Evolutionary conservation across 2,888 invertebrate genomes (phyloP), one percentile per base, ranked within the genome.

Genomic region (Scaptodrosophila latifasciaeformis): DNA sequence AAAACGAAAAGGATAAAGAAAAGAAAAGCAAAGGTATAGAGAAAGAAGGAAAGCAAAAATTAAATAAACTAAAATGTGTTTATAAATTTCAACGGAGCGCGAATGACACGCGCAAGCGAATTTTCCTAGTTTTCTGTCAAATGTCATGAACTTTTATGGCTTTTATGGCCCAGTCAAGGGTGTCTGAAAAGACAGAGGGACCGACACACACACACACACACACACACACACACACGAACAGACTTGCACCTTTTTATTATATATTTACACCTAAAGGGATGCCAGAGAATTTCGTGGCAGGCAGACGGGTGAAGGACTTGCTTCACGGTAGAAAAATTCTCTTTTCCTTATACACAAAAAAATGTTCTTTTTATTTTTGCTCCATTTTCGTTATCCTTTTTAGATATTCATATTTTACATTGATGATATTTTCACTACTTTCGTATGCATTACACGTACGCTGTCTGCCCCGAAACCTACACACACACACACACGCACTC

Each of bases 391-490:
- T 75, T 74, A 77, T 76, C 72, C 77, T 75, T 75, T 72, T 76
- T 76, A 76, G 77, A 75, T 76, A 76, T 76, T 76, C 75, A 76
- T 76, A 76, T 76, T 76, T 70, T 64, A 70, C 77, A 76, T 77
- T 76, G 75, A 76, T 76, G 75, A 76, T 76, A 76, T 76, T 76
- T 76, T 76, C 66, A 76, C 75, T 76, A 75, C 75, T 77, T 77
- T 70, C 64, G 77, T 77, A 76, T 76, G 75, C 75, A 76, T 76
- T 72, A 77, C 77, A 76, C 75, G 75, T 61, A 68, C 62, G 56
- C 55, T 59, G 40, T 54, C 62, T n/a, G n/a, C n/a, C n/a, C n/a
- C n/a, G 70, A 40, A 67, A 56, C 62, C 49, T 47, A 54, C 43
- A 49, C 49, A 62, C 52, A 54, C 42, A 51, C 45, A 24, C 47